Percentiles rank a stretch among this genome's conserved stretches.
phyloP scores from a whole-genome alignment of 2,797 vertebrate genomes.

The Anableps anableps region DNA sequence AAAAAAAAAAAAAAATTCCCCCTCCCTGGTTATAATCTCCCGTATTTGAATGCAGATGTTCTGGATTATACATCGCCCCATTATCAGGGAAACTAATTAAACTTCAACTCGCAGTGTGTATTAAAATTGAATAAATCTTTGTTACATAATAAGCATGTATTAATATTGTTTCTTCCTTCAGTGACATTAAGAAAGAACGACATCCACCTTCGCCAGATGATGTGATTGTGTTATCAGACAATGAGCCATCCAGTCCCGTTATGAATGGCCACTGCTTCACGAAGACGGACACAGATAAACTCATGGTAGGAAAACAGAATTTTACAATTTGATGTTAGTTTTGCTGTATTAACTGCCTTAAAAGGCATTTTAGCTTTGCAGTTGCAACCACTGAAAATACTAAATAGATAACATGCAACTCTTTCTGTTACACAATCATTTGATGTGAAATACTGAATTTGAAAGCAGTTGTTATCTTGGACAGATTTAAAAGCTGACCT shows the following conservation, averaged over 20 bases:
- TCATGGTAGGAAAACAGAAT: slow-evolving; percentile 85
- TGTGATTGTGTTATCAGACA: slow-evolving; percentile 95
- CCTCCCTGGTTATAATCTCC: no score
- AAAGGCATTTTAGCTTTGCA: neutral
- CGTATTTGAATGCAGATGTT: no score
- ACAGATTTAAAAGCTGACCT: neutral
- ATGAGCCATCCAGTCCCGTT: slow-evolving; percentile 90
- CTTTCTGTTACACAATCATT: neutral
- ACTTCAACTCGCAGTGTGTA: neutral
- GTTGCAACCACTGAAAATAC: neutral
- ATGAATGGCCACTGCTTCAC: slow-evolving; percentile 90
- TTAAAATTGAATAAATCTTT: neutral
- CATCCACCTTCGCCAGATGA: slow-evolving; percentile 91
- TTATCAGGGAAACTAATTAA: neutral
- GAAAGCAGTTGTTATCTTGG: neutral
- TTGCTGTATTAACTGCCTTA: neutral
- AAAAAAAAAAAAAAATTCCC: no score
- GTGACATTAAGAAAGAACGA: slow-evolving; percentile 88
- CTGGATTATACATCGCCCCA: neutral
- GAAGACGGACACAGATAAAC: slow-evolving; percentile 89
- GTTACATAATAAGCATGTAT: neutral
- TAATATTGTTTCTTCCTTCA: slow-evolving; percentile 54
- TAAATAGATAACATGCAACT: neutral
- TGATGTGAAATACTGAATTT: neutral
- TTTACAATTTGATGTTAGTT: neutral